Evolutionary conservation across 2,113 vertebrate genomes (phyloP), one percentile per base, ranked within the genome.

Genomic region (Heterotilapia buettikoferi): DNA sequence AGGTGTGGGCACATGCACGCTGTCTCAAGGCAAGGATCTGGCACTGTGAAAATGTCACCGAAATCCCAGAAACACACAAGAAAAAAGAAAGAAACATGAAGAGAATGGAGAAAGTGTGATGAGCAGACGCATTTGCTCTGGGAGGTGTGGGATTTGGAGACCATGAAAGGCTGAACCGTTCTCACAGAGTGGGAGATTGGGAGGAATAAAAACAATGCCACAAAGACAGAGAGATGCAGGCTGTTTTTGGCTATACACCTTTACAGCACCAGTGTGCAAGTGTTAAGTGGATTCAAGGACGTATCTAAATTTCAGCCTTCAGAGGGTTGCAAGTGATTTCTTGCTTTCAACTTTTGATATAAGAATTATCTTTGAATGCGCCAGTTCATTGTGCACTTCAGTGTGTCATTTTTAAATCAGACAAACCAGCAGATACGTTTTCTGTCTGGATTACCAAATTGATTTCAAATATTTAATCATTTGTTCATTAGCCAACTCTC

Each of bases 1-100:
- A 84, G 85, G 85, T 92, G 88, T 91, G 90, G 92, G 90, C 91
- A 89, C 89, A 79, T 56, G 36, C 85, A 85, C 80, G 57, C 79
- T 90, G 90, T 94, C 91, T 94, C 90, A 90, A 93, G 89, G 93
- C 91, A 92, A 89, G 54, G 90, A 94, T 91, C 87, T 92, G 92
- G 92, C 84, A 87, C 92, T 91, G 90, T 92, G 91, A 95, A 93
- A 96, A 95, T 96, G 91, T 94, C 94, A 95, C 92, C 89, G 85
- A 88, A 92, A 92, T 92, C 88, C 81, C 82, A 89, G 86, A 90
- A 90, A 93, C 63, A 87, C 82, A 81, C 82, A 31, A 59, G 57
- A 59, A 81, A 73, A 66, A 26, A 82, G 21, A 40, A 31, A 78
- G 14, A 50, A 18, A 83, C 7, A 53, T 47, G 82, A 57, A 26